These are phyloP conservation scores for Cossypha heuglini DNA, from an alignment of 2,797 vertebrate genomes.

Conservation along the genomic window DNA sequence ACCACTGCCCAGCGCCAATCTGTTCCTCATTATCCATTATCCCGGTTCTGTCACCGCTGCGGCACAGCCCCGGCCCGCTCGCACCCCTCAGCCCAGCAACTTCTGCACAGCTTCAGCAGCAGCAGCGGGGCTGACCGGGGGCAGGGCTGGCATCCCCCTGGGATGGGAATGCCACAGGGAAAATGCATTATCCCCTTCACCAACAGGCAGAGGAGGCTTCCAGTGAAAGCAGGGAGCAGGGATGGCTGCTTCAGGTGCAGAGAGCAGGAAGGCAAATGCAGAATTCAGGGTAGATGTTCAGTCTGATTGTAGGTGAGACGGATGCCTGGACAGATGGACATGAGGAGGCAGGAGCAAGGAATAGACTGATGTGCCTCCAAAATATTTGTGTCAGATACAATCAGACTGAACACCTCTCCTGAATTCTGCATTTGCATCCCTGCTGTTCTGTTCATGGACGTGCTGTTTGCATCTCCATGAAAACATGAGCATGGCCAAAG, in stretches of 20 bases:
- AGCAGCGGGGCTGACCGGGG: rapidly evolving
- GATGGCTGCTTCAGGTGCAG: not conserved
- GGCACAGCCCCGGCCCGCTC: not conserved
- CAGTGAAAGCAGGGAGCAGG: not conserved
- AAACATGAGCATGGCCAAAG: not conserved
- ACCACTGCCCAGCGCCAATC: constrained; percentile 20
- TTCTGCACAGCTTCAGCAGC: not conserved
- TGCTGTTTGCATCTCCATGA: not conserved
- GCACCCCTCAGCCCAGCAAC: not conserved
- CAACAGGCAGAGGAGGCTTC: not conserved
- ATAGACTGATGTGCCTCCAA: not conserved
- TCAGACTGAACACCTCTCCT: not conserved
- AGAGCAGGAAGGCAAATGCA: rapidly evolving
- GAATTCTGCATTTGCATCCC: not conserved
- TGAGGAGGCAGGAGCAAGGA: not conserved
- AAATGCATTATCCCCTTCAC: not conserved
- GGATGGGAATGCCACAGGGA: not conserved
- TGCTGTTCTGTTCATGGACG: not conserved
- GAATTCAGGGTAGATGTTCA: not conserved
- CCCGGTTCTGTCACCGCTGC: not conserved
- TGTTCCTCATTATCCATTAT: constrained; percentile 47
- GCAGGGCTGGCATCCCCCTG: not conserved
- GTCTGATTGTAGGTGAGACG: not conserved
- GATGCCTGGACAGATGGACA: not conserved
- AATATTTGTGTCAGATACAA: rapidly evolving